phyloP scores from a whole-genome alignment of 2,797 vertebrate species.

The Megalops cyprinoides region DNA sequence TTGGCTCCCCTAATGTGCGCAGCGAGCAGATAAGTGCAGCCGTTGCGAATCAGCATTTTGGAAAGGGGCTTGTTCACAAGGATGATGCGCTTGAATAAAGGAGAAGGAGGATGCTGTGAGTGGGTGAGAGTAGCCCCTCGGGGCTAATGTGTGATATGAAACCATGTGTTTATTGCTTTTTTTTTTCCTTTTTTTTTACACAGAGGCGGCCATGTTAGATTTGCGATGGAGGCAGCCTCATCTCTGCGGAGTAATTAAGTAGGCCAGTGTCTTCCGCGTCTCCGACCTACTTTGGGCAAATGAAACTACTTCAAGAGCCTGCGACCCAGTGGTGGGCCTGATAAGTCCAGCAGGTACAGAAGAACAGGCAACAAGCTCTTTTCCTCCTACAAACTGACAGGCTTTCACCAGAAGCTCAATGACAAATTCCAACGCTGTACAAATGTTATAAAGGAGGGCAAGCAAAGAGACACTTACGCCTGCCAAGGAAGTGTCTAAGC shows the following conservation, averaged over 20 bases:
- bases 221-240: slow-evolving; percentile 11
- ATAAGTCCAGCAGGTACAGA: background rate
- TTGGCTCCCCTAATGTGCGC: slow-evolving; percentile 11
- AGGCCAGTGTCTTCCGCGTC: slow-evolving; percentile 29
- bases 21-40: background rate
- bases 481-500: background rate
- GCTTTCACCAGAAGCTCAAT: background rate
- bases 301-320: slow-evolving; percentile 25
- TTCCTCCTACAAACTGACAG: too few species aligned
- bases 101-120: background rate
- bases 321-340: background rate
- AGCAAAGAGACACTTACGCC: background rate
- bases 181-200: background rate
- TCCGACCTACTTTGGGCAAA: slow-evolving; percentile 32
- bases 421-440: too few species aligned
- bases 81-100: background rate
- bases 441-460: background rate
- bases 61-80: background rate
- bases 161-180: slow-evolving; percentile 9
- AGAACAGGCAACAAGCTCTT: background rate
- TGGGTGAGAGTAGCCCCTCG: background rate
- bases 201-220: background rate
- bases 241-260: slow-evolving; percentile 32
- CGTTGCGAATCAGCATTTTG: background rate
- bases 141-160: background rate